Conservation (phyloP, 23 tunicate species). For the Ascidia mentula region DNA sequence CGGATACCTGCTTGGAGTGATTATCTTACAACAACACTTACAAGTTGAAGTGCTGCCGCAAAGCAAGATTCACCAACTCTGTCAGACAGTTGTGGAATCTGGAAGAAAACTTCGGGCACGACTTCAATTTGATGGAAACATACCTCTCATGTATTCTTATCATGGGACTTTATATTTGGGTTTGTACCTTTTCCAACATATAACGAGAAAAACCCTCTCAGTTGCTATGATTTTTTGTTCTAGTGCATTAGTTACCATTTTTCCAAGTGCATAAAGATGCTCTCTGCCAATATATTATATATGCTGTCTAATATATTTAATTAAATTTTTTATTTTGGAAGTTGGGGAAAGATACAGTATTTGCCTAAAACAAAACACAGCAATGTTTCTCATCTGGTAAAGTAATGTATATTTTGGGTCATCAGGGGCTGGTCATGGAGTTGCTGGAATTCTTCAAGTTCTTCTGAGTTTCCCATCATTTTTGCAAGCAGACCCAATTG, state of each 20-base stretch:
- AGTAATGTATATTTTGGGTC: too few relatives aligned
- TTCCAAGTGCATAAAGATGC: too few relatives aligned
- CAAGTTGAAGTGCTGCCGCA: constrained; percentile 10
- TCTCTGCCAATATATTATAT: too few relatives aligned
- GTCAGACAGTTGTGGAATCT: constrained; percentile 44
- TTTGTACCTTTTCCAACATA: too few relatives aligned
- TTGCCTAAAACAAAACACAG: too few relatives aligned
- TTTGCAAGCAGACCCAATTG: constrained; percentile 1
- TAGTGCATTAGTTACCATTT: too few relatives aligned
- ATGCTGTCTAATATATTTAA: too few relatives aligned
- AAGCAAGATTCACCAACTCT: constrained; percentile 11
- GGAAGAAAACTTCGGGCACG: constrained; percentile 35
- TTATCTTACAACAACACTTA: constrained; percentile 41
- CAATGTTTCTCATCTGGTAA: too few relatives aligned
- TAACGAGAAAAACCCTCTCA: too few relatives aligned
- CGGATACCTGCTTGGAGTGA: constrained; percentile 67
- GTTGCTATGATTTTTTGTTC: too few relatives aligned
- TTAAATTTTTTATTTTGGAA: too few relatives aligned
- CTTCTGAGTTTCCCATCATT: constrained; percentile 37
- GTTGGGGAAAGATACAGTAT: too few relatives aligned
- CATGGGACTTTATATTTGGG: constrained; percentile 68
- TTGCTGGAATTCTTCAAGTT: constrained; percentile 69
- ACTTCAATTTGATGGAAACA: constrained; percentile 17
- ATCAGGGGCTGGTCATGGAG: constrained; percentile 78
- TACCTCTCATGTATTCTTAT: constrained; percentile 62